phyloP scores from a whole-genome alignment of 2,797 vertebrate genomes.

The Nannoperca obscura region DNA sequence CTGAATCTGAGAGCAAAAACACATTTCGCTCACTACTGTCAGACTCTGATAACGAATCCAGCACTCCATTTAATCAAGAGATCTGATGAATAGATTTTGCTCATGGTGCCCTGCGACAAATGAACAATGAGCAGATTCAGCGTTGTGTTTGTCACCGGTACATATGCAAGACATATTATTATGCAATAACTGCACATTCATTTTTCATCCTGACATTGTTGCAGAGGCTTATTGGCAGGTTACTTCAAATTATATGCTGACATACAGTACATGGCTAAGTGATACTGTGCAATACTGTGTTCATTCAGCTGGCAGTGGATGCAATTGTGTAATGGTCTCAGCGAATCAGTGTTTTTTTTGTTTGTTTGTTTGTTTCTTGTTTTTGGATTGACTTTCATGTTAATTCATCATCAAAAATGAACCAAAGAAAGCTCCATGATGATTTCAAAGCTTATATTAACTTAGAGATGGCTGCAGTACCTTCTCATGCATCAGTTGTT shows the following conservation, averaged over 20 bases:
- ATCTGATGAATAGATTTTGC: conserved; percentile 26
- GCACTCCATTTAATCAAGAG: conserved; percentile 32
- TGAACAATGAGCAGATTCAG: conserved; percentile 16
- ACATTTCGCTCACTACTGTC: background rate
- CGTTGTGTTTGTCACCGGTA: background rate
- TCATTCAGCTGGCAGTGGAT: background rate
- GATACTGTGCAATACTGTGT: background rate
- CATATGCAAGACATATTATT: too few species aligned
- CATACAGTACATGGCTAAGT: background rate
- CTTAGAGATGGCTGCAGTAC: background rate
- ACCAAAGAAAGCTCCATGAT: background rate
- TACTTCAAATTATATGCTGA: background rate
- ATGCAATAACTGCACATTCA: conserved; percentile 21
- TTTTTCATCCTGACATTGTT: background rate
- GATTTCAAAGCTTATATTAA: background rate
- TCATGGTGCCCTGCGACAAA: conserved; percentile 12
- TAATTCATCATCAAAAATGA: background rate
- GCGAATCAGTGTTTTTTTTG: background rate
- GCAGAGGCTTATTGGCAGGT: background rate
- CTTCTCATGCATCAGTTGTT: background rate
- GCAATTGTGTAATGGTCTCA: background rate
- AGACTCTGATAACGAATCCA: conserved; percentile 38
- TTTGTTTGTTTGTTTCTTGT: too few species aligned
- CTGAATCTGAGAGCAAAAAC: conserved; percentile 5
- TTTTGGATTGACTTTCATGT: background rate